Evolutionary conservation across 2,113 vertebrate genomes (phyloP).

Genomic region (Apus apus): DNA sequence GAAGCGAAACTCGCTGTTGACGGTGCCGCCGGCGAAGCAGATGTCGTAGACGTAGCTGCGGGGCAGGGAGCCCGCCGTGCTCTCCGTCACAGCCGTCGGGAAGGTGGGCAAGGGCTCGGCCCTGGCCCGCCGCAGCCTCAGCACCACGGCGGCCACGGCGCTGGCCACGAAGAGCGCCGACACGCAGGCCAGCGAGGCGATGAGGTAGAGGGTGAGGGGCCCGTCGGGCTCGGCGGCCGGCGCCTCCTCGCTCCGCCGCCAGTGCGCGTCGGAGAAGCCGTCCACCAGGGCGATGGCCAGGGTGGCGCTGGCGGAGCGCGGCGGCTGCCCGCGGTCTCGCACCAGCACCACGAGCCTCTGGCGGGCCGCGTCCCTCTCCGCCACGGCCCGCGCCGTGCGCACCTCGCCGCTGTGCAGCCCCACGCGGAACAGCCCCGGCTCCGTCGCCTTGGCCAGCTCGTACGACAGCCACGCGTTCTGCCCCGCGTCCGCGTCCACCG

Average conservation of each 20-base stretch:
- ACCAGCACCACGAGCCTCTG: too few relatives aligned
- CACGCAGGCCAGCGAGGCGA: conserved; percentile 42
- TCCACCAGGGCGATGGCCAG: conserved; percentile 41
- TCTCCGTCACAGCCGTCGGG: not conserved
- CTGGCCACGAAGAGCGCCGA: conserved; percentile 61
- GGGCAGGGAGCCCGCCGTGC: not conserved
- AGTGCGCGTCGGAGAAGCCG: not conserved
- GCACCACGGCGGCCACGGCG: not conserved
- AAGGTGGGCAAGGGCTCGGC: not conserved
- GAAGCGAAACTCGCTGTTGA: too few relatives aligned
- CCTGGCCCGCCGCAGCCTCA: not conserved
- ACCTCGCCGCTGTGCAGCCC: too few relatives aligned
- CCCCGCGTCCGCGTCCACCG: too few relatives aligned
- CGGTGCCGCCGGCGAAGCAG: too few relatives aligned
- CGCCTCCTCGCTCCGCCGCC: not conserved
- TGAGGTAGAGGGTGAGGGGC: conserved; percentile 17
- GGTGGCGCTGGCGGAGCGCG: not conserved
- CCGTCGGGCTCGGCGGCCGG: not conserved
- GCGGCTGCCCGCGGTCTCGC: too few relatives aligned
- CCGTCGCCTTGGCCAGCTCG: too few relatives aligned
- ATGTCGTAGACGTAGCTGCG: conserved; percentile 14
- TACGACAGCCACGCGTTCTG: too few relatives aligned
- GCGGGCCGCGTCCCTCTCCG: too few relatives aligned
- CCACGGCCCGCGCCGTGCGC: too few relatives aligned
- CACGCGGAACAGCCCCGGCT: too few relatives aligned